A percentile compares a stretch with the other conserved stretches of the same genome.
Evolutionary conservation across 2,797 vertebrate species (phyloP).

Genomic region (Antennarius maculatus): DNA sequence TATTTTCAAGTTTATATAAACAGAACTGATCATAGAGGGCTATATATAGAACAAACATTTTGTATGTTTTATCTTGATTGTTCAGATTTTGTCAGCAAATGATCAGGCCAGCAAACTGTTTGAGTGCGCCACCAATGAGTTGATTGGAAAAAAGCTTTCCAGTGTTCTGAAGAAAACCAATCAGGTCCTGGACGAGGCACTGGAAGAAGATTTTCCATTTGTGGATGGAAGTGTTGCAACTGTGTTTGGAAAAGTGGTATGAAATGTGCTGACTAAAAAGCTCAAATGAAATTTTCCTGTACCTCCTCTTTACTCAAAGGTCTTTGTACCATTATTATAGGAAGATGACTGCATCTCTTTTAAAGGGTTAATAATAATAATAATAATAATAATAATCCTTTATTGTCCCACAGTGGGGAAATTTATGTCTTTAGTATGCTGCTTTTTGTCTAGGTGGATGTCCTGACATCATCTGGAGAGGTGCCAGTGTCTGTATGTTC

Average conservation of each 20-base stretch:
- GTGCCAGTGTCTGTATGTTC: conserved; percentile 87
- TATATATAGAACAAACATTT: neutral
- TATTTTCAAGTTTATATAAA: neutral
- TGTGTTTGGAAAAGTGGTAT: conserved; percentile 90
- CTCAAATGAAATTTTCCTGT: neutral
- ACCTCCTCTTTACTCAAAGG: neutral
- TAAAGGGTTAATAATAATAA: no score
- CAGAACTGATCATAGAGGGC: neutral
- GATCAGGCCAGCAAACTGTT: conserved; percentile 88
- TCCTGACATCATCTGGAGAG: conserved; percentile 77
- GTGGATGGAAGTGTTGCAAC: conserved; percentile 74
- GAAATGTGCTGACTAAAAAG: conserved; percentile 39
- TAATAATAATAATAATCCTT: no score
- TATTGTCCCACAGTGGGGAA: no score
- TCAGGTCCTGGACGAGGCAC: conserved; percentile 78
- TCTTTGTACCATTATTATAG: neutral
- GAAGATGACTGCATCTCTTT: neutral
- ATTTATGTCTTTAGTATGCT: neutral
- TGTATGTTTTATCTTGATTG: conserved; percentile 2
- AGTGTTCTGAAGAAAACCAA: conserved; percentile 82
- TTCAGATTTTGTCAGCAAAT: conserved; percentile 89
- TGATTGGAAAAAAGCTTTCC: conserved; percentile 86
- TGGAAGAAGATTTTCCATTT: conserved; percentile 81
- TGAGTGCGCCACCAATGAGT: conserved; percentile 81
- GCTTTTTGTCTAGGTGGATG: conserved; percentile 80